Evolutionary conservation across 2,113 vertebrate genomes (phyloP).

Genomic region (Herpetotheres cachinnans): DNA sequence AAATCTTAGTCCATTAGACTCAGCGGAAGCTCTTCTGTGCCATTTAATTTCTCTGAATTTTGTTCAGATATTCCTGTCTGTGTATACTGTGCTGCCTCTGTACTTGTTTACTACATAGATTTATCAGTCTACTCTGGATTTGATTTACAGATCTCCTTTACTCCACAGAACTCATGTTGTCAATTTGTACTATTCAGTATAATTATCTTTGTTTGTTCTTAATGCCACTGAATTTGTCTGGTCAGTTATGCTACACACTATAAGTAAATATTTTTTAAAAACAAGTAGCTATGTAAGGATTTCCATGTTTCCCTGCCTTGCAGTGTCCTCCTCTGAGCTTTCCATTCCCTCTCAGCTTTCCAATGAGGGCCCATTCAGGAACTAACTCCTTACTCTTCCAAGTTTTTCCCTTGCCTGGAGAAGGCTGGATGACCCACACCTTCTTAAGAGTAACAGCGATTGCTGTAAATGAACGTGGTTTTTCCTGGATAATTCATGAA

Average conservation of each 20-base stretch:
- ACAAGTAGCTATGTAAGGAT: background rate
- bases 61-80: background rate
- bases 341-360: background rate
- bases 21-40: background rate
- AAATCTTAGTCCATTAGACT: background rate
- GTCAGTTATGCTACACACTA: background rate
- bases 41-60: background rate
- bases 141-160: background rate
- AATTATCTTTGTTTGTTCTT: background rate
- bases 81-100: background rate
- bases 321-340: background rate
- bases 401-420: background rate
- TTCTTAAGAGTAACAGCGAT: background rate
- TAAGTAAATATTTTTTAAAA: slow-evolving; percentile 19
- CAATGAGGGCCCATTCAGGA: background rate
- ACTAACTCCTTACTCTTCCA: background rate
- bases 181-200: background rate
- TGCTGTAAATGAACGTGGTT: background rate
- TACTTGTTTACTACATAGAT: background rate
- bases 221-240: background rate
- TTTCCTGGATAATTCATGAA: background rate
- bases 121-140: background rate
- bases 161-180: background rate
- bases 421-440: background rate
- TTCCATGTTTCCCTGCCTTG: background rate